Evolutionary conservation across 2,797 vertebrate genomes (phyloP).

Genomic region (Morus bassanus): DNA sequence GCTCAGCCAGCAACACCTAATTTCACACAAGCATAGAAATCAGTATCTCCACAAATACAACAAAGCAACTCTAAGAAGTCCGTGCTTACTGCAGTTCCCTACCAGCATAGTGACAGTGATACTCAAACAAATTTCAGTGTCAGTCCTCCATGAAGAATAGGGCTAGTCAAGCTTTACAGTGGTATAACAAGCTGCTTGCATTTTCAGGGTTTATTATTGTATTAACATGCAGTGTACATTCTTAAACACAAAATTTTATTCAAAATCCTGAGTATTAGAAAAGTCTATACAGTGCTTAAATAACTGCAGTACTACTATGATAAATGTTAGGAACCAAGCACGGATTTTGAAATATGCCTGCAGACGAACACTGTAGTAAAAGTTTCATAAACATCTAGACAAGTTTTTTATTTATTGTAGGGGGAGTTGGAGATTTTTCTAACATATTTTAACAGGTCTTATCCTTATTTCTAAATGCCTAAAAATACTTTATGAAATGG

Average conservation of each 20-base stretch:
- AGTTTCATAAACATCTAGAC: background rate
- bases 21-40: background rate
- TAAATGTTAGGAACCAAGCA: background rate
- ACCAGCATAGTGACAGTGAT: background rate
- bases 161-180: background rate
- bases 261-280: background rate
- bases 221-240: background rate
- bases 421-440: background rate
- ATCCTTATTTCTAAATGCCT: background rate
- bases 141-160: background rate
- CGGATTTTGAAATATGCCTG: background rate
- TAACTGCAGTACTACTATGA: background rate
- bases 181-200: background rate
- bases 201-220: background rate
- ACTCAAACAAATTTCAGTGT: background rate
- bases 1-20: background rate
- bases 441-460: background rate
- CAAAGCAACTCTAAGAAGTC: background rate
- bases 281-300: background rate
- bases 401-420: background rate
- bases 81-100: background rate
- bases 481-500: background rate
- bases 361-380: background rate
- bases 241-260: background rate
- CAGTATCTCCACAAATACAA: background rate